Conservation (phyloP, 2,797 vertebrate genomes). For the Cossypha heuglini region DNA sequence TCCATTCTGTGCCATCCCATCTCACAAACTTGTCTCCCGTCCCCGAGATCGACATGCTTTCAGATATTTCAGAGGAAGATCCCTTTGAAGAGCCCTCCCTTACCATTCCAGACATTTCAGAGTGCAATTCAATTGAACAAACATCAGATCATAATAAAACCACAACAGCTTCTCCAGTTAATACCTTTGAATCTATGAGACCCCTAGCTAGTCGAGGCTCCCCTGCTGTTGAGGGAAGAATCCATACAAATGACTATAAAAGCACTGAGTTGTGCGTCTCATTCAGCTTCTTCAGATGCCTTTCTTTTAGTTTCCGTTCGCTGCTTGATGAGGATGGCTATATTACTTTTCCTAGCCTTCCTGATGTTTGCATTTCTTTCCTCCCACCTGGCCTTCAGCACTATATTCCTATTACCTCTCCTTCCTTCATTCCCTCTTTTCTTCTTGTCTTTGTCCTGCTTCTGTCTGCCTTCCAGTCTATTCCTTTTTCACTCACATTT, state of each 20-base stretch:
- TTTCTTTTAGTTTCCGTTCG: constrained; percentile 70
- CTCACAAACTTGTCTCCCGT: constrained; percentile 80
- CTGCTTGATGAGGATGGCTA: constrained; percentile 78
- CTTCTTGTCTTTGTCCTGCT: constrained; percentile 88
- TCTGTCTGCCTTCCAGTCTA: constrained; percentile 89
- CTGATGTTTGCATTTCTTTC: constrained; percentile 76
- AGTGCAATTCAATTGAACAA: constrained; percentile 38
- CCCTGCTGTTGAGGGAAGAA: background rate
- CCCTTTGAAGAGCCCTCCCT: constrained; percentile 68
- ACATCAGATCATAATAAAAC: constrained; percentile 3
- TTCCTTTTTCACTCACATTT: constrained; percentile 86
- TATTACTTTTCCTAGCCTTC: constrained; percentile 76
- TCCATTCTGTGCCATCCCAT: constrained; percentile 77
- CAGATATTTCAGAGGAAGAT: constrained; percentile 91
- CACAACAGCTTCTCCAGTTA: background rate
- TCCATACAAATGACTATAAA: constrained; percentile 10
- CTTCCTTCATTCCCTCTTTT: constrained; percentile 87
- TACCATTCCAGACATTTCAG: constrained; percentile 47
- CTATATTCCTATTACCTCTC: constrained; percentile 84
- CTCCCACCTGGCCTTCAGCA: constrained; percentile 76
- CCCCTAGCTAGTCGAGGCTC: constrained; percentile 11
- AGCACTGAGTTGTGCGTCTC: constrained; percentile 60
- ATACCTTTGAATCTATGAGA: background rate
- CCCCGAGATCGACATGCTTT: constrained; percentile 87
- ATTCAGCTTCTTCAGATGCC: constrained; percentile 75